These are phyloP conservation scores for Cichlasoma orientale DNA, from an alignment of 2,797 vertebrate genomes.

Conservation along the genomic window DNA sequence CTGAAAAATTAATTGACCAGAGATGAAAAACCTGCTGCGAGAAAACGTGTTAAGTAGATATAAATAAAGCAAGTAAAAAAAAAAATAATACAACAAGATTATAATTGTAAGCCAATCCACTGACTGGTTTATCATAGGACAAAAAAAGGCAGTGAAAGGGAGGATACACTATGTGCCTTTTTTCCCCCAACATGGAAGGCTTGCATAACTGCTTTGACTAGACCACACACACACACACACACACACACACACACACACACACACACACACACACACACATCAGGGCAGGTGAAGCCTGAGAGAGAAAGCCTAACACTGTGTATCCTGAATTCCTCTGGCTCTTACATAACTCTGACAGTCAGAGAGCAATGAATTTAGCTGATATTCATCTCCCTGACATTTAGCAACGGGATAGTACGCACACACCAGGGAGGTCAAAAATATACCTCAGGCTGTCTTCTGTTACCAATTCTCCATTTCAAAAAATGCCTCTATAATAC, in stretches of 20 bases:
- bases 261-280: conserved; percentile 20
- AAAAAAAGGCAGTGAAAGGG: conserved; percentile 16
- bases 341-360: conserved; percentile 53
- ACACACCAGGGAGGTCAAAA: conserved; percentile 1
- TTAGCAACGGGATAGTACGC: conserved; percentile 21
- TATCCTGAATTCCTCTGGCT: conserved; percentile 42
- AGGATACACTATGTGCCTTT: conserved; percentile 30
- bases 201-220: conserved; percentile 56
- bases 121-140: background rate
- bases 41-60: conserved; percentile 8
- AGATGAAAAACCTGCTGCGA: background rate
- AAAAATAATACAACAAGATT: background rate
- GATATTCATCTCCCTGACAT: conserved; percentile 53
- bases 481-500: background rate
- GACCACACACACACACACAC: conserved; percentile 35
- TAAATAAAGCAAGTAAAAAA: conserved; percentile 13
- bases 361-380: conserved; percentile 45
- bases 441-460: background rate
- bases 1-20: conserved; percentile 10
- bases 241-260: too few species aligned
- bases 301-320: conserved; percentile 33
- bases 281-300: conserved; percentile 40
- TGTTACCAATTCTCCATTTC: background rate
- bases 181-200: conserved; percentile 21
- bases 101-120: background rate